These are phyloP conservation scores for Phrynocephalus versicolor DNA, from an alignment of 2,113 vertebrate genomes.

Conservation along the genomic window DNA sequence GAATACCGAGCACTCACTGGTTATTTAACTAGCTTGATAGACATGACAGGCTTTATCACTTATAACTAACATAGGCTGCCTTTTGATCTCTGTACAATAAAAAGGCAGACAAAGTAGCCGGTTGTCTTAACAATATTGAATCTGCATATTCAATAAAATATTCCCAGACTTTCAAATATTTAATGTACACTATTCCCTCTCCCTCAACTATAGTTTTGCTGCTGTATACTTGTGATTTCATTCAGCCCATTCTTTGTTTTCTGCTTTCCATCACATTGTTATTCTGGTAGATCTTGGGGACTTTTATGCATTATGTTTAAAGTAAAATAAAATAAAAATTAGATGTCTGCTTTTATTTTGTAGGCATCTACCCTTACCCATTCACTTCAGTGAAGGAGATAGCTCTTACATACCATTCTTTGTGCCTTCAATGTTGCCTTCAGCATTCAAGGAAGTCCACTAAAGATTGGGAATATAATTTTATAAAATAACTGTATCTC, in stretches of 20 bases:
- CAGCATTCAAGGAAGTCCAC: background rate
- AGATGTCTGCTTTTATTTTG: background rate
- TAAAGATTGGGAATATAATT: too few species aligned
- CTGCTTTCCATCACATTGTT: background rate
- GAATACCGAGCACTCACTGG: conserved; percentile 43
- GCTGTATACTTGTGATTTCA: conserved; percentile 1
- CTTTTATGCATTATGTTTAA: background rate
- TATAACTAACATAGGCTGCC: conserved; percentile 45
- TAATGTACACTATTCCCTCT: conserved; percentile 25
- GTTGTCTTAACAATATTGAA: conserved; percentile 58
- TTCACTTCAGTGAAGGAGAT: background rate
- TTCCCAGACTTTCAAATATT: conserved; percentile 53
- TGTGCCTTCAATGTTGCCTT: background rate
- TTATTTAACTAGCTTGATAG: conserved; percentile 59
- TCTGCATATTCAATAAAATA: conserved; percentile 44
- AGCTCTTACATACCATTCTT: background rate
- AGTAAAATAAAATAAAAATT: background rate
- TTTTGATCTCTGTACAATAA: conserved; percentile 58
- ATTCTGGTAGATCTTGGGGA: background rate
- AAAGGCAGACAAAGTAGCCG: conserved; percentile 42
- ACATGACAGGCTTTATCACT: conserved; percentile 53
- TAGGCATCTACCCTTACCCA: background rate
- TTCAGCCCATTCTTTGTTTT: background rate
- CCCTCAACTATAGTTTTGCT: conserved; percentile 23
- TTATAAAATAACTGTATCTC: too few species aligned